These are phyloP conservation scores for Zaprionus ornatus DNA, from an alignment of 1,140 invertebrate species.

Conservation along the genomic window DNA sequence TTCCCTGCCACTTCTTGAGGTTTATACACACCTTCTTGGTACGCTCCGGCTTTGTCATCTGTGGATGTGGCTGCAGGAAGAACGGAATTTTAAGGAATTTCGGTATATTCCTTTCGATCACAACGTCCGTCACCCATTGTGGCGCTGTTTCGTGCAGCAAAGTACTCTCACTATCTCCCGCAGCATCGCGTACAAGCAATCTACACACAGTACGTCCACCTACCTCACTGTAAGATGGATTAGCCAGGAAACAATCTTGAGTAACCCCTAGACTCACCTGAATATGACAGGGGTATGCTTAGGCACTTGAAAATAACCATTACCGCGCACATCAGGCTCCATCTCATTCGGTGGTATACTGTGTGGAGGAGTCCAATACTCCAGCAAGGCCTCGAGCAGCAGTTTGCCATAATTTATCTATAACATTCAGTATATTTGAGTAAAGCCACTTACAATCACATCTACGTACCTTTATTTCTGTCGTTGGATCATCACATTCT, in stretches of 20 bases:
- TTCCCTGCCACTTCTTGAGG: not conserved
- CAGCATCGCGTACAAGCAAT: slow-evolving; percentile 95
- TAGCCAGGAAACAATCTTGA: not conserved
- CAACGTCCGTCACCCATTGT: slow-evolving; percentile 97
- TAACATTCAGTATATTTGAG: not conserved
- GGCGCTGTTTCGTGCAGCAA: slow-evolving; percentile 97
- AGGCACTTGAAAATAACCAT: slow-evolving; percentile 96
- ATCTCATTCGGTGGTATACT: slow-evolving; percentile 87
- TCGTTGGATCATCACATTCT: slow-evolving; percentile 88
- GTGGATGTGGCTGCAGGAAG: slow-evolving; percentile 96
- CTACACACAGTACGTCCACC: slow-evolving; percentile 93
- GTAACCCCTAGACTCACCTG: slow-evolving; percentile 86
- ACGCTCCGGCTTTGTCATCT: slow-evolving; percentile 93
- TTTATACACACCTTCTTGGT: slow-evolving; percentile 92
- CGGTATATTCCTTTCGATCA: slow-evolving; percentile 96
- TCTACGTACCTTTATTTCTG: slow-evolving; percentile 87
- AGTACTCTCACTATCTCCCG: slow-evolving; percentile 97
- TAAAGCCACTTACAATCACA: not conserved
- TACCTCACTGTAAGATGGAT: slow-evolving; percentile 89
- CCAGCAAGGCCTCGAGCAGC: slow-evolving; percentile 96
- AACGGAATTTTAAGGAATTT: slow-evolving; percentile 99
- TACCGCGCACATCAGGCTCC: slow-evolving; percentile 88
- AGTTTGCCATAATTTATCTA: slow-evolving; percentile 98
- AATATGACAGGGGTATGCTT: slow-evolving; percentile 98
- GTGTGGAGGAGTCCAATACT: slow-evolving; percentile 94